These are phyloP conservation scores for Clarias platycephalus DNA, from an alignment of 2,797 vertebrate species.

Conservation along the genomic window DNA sequence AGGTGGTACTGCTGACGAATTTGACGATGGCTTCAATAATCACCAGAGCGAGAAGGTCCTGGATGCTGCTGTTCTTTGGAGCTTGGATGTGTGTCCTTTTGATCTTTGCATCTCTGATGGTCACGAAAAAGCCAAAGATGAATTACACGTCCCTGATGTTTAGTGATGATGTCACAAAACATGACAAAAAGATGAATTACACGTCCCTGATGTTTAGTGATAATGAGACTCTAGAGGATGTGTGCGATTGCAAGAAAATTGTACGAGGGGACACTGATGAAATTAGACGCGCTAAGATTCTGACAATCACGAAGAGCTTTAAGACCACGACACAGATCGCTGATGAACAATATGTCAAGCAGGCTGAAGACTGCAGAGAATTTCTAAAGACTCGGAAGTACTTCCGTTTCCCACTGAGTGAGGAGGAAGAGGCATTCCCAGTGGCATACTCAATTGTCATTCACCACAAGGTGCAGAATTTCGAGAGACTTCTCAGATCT, in stretches of 20 bases:
- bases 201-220: constrained; percentile 22
- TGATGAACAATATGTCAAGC: constrained; percentile 27
- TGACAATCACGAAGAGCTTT: constrained; percentile 23
- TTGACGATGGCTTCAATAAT: not conserved
- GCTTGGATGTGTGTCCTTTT: not conserved
- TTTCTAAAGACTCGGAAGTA: constrained; percentile 72
- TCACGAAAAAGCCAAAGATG: not conserved
- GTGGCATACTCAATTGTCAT: constrained; percentile 88
- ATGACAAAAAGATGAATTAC: not conserved
- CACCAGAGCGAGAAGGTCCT: not conserved
- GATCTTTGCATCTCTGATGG: not conserved
- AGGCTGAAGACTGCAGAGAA: constrained; percentile 20
- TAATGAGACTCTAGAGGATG: constrained; percentile 13
- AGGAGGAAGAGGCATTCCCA: constrained; percentile 83
- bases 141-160: constrained; percentile 26
- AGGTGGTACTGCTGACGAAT: not conserved
- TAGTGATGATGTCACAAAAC: no score
- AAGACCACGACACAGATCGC: constrained; percentile 16
- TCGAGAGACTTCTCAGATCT: constrained; percentile 84
- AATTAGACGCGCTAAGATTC: constrained; percentile 3
- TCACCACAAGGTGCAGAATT: constrained; percentile 88
- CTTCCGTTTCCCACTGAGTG: constrained; percentile 76
- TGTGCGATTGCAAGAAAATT: constrained; percentile 27
- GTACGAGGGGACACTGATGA: constrained; percentile 20
- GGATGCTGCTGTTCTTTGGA: constrained; percentile 13